Percentiles rank a stretch among this genome's conserved stretches.
phyloP scores from a whole-genome alignment of 1,140 invertebrate genomes.

The Papilio polyxenes region DNA sequence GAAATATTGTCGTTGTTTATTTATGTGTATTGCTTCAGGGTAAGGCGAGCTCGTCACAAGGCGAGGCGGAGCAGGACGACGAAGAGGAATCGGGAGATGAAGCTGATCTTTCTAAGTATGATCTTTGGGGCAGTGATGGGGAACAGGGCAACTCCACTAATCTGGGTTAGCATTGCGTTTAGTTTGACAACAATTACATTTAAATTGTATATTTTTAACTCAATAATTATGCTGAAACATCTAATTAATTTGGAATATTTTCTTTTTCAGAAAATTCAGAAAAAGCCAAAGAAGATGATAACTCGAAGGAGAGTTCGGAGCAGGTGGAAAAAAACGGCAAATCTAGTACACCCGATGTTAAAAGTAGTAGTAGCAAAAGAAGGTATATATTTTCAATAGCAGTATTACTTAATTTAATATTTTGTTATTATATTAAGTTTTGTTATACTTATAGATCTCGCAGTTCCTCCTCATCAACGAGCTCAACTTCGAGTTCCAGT shows the following conservation, averaged over 20 bases:
- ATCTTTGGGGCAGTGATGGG: conserved; percentile 77
- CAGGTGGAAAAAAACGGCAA: conserved; percentile 61
- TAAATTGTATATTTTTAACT: neutral
- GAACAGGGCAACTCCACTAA: conserved; percentile 69
- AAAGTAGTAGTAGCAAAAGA: conserved; percentile 61
- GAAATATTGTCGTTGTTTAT: conserved; percentile 7
- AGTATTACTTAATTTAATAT: conserved; percentile 17
- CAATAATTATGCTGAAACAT: neutral
- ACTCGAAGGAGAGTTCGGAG: conserved; percentile 52
- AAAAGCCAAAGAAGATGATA: conserved; percentile 54
- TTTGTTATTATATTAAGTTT: neutral
- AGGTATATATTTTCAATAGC: conserved; percentile 48
- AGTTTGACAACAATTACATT: conserved; percentile 28
- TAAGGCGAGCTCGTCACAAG: conserved; percentile 55
- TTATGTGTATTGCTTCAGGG: conserved; percentile 56
- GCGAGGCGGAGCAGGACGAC: conserved; percentile 61
- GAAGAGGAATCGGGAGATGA: conserved; percentile 78
- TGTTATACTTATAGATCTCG: conserved; percentile 54
- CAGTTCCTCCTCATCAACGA: conserved; percentile 74
- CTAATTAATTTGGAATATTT: neutral
- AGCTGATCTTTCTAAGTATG: conserved; percentile 79
- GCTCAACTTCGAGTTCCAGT: conserved; percentile 73
- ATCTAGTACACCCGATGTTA: conserved; percentile 50
- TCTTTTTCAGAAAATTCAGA: conserved; percentile 52
- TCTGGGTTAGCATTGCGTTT: conserved; percentile 53